Evolutionary conservation across 2,797 vertebrate genomes (phyloP), one percentile per base, ranked within the genome.

Genomic region (Sorex maritimensis): DNA sequence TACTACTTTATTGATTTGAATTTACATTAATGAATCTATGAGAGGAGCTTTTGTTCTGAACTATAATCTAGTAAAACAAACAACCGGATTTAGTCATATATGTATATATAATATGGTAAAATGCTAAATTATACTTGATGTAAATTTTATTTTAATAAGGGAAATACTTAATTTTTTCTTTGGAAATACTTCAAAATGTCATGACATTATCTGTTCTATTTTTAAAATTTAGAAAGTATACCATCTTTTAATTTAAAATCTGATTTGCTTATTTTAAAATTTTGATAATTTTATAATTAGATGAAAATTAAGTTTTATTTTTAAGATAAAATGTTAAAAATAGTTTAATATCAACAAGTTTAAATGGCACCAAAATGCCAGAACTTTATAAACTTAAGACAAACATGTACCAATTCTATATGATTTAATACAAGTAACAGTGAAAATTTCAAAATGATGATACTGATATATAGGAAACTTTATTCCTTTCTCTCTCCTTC

Each of bases 31-130:
- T 61, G 8, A 2, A 91, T 52, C 2, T 52, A 72, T 15, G 8
- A 75, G 1, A 88, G 21, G 15, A 89, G 10, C 24, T 77, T 7
- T 34, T 78, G 1, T 65, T 74, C 34, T 79, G 11, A 77, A 19
- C 11, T 19, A 74, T 86, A 90, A 75, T 77, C 5, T 74, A 87
- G 71, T 71, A 28, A 71, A 88, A 85, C 13, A 88, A 80, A 86
- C 9, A 55, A 65, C 6, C 81, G 24, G 24, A 86, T 55, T 84
- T 46, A 83, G 3, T 83, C 55, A 55, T 58, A 73, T 1, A 74
- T 52, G 69, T 87, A 79, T 1, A 74, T 52, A 73, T 87, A 79
- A 78, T 72, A 67, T 67, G 65, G 4, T 21, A 83, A n/a, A 92
- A 52, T 26, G 23, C 17, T 11, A 34, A 80, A 91, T 87, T 21